Evolutionary conservation across 2,797 vertebrate genomes (phyloP), one percentile per base, ranked within the genome.

Genomic region (Urophycis tenuis): DNA sequence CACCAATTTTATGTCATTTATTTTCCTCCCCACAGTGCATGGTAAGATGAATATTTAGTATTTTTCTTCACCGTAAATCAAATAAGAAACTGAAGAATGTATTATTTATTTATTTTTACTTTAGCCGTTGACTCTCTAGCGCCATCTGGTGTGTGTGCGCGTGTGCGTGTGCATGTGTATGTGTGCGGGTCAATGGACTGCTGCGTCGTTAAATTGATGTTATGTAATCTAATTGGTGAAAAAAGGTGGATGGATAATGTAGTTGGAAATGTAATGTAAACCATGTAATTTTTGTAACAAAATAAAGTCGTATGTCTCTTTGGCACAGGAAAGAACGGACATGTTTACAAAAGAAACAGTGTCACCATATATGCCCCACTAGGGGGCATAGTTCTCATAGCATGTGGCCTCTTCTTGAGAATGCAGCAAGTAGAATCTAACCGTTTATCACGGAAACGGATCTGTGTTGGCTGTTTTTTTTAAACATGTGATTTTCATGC

Each of bases 351-450:
- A 64, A 29, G 1, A 64, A 64, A 25, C 25, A 15, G 10, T 64
- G 22, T 9, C 69, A 15, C 8, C 0, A 69, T 73, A 0, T 0
- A 25, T 70, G 0, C 76, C 76, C 87, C 88, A 86, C 81, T 36
- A 87, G 91, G 86, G 83, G 88, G 85, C 84, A 86, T 78, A 77
- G 80, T 15, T 35, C 17, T 5, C 75, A 80, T 67, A 78, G 49
- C 75, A 84, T 79, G n/a, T 77, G 4, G 60, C 1, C 1, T 29
- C 60, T 29, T 25, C 10, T 60, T 64, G 60, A 29, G 25, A 29
- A 25, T 1, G 25, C 60, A 64, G 60, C n/a, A 64, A 64, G 60
- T 29, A 2, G 7, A 64, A 64, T 64, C 60, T 29, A 64, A 12
- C 60, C n/a, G 10, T 11, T 64, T 11, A 29, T 60, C n/a, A 60